Conservation (phyloP, 1,140 invertebrate genomes). For the Drosophila quadrilineata region DNA sequence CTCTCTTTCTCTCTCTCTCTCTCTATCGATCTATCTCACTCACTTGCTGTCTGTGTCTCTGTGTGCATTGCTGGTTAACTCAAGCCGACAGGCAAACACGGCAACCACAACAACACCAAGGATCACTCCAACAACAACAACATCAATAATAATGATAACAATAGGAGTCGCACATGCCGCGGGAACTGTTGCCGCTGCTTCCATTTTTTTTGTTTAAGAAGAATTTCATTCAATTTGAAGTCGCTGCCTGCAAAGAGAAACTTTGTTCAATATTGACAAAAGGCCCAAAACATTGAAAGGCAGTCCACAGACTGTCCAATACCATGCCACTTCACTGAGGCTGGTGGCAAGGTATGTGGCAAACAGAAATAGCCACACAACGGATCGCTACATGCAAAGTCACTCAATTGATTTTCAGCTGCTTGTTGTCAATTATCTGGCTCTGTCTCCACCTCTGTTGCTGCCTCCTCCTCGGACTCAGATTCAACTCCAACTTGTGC, state of each 20-base stretch:
- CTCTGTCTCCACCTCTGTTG: too few species aligned
- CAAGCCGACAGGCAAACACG: conserved; percentile 43
- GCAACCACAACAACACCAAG: conserved; percentile 6
- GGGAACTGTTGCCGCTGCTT: conserved; percentile 10
- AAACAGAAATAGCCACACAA: conserved; percentile 10
- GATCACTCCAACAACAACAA: conserved; percentile 8
- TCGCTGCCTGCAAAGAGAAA: conserved; percentile 30
- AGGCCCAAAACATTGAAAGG: conserved; percentile 10
- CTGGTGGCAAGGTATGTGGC: neutral
- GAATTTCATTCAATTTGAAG: conserved; percentile 50
- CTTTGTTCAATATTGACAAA: conserved; percentile 40
- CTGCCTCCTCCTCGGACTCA: too few species aligned
- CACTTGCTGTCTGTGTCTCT: too few species aligned
- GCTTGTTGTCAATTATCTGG: conserved; percentile 66
- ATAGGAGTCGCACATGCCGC: conserved; percentile 21
- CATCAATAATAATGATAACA: neutral
- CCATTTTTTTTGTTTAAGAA: neutral
- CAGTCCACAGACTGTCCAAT: conserved; percentile 5
- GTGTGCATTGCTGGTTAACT: conserved; percentile 53
- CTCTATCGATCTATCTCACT: too few species aligned
- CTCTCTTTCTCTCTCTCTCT: too few species aligned
- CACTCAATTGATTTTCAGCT: conserved; percentile 70
- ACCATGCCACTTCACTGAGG: conserved; percentile 3
- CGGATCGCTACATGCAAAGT: conserved; percentile 60
- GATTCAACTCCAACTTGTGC: too few species aligned